Percentiles rank a stretch among this genome's conserved stretches.
phyloP scores from a whole-genome alignment of 2,113 vertebrate species.

The Theropithecus gelada region DNA sequence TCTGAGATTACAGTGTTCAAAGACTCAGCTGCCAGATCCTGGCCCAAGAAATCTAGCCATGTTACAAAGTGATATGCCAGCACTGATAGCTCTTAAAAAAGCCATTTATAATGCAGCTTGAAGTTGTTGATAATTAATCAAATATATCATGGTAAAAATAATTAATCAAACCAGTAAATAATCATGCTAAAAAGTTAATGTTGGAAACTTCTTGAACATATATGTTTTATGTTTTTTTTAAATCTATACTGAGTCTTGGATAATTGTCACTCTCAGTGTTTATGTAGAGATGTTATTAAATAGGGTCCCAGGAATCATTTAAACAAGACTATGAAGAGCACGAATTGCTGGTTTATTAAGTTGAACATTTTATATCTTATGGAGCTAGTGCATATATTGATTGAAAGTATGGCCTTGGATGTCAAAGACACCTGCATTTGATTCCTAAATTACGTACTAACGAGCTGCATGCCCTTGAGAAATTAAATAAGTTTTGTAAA shows the following conservation, averaged over 20 bases:
- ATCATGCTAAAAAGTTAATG: not conserved
- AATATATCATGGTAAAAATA: not conserved
- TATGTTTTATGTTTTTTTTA: not conserved
- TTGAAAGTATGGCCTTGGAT: not conserved
- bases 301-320: not conserved
- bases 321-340: not conserved
- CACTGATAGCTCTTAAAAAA: not conserved
- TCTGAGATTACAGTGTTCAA: not conserved
- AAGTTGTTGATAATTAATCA: not conserved
- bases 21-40: not conserved
- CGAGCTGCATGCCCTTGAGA: not conserved
- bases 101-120: not conserved
- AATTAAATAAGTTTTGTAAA: not conserved
- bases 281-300: not conserved
- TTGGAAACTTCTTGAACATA: not conserved
- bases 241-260: not conserved
- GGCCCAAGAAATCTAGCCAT: not conserved
- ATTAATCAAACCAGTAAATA: slow-evolving; percentile 27
- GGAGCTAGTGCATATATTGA: not conserved
- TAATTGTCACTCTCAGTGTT: not conserved
- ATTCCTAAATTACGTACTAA: not conserved
- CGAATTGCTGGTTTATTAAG: not conserved
- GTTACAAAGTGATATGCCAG: not conserved
- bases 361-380: not conserved
- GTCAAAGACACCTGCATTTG: not conserved